Evolutionary conservation across 2,888 invertebrate species (phyloP).

Genomic region (Scotopteryx bipunctaria): DNA sequence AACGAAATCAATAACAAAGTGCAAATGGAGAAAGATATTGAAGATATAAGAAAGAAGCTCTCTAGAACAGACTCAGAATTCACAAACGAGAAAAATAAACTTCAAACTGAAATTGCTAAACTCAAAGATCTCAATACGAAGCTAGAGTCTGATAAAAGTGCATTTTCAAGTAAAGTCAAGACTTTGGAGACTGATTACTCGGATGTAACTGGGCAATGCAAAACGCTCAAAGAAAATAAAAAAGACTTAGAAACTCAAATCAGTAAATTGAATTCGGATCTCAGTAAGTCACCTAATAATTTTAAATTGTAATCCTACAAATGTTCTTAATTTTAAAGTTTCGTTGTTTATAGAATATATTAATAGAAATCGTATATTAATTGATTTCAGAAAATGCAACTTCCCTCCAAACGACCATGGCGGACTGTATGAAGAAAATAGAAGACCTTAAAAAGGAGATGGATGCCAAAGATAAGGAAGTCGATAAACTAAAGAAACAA

Average conservation of each 20-base stretch:
- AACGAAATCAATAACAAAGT: slow-evolving; percentile 75
- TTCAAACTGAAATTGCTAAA: slow-evolving; percentile 77
- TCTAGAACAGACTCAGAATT: slow-evolving; percentile 77
- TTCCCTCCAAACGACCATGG: slow-evolving; percentile 80
- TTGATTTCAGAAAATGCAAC: slow-evolving; percentile 76
- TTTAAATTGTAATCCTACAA: too few species aligned
- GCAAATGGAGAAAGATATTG: slow-evolving; percentile 78
- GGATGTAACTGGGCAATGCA: slow-evolving; percentile 69
- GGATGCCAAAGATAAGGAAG: slow-evolving; percentile 85
- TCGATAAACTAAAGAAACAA: slow-evolving; percentile 84
- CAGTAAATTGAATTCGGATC: slow-evolving; percentile 82
- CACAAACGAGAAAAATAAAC: slow-evolving; percentile 76
- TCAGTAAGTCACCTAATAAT: slow-evolving; percentile 80
- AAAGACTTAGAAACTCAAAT: slow-evolving; percentile 84
- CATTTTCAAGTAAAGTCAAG: slow-evolving; percentile 59
- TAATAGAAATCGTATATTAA: background rate
- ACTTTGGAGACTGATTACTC: slow-evolving; percentile 67
- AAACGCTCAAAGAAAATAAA: slow-evolving; percentile 86
- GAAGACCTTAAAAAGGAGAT: slow-evolving; percentile 86
- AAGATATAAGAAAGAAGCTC: slow-evolving; percentile 79
- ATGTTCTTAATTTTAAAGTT: too few species aligned
- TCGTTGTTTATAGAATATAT: background rate
- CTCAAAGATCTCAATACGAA: slow-evolving; percentile 78
- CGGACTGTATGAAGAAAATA: slow-evolving; percentile 84
- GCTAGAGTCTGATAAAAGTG: slow-evolving; percentile 73